These are phyloP conservation scores for Eupithecia subfuscata DNA, from an alignment of 2,888 invertebrate species.

Conservation along the genomic window DNA sequence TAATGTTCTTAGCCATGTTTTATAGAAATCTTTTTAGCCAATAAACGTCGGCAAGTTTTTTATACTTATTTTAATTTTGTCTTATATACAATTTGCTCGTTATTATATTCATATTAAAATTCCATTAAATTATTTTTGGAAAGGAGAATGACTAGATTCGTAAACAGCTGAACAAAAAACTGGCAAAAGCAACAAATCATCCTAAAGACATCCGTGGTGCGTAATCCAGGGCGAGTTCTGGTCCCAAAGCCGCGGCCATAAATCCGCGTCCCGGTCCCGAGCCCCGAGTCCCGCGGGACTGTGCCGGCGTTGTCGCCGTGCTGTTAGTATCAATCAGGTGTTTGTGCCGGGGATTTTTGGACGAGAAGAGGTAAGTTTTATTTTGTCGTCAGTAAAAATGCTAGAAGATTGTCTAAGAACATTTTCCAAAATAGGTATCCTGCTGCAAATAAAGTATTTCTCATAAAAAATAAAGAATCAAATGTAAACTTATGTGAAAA, in stretches of 20 bases:
- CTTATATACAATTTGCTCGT: no score
- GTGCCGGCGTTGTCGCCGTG: background rate
- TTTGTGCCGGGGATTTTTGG: background rate
- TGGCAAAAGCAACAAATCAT: background rate
- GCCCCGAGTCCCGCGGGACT: background rate
- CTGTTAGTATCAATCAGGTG: conserved; percentile 4
- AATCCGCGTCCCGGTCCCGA: background rate
- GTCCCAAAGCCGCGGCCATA: conserved; percentile 2
- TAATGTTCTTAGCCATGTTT: no score
- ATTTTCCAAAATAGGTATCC: no score
- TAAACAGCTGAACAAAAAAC: background rate
- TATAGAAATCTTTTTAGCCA: no score
- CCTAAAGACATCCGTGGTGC: conserved; percentile 1
- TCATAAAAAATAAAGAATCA: no score
- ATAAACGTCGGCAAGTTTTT: no score
- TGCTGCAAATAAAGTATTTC: no score
- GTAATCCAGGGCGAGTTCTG: background rate
- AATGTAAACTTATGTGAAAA: no score
- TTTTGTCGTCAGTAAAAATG: background rate
- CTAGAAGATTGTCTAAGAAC: no score
- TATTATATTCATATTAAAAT: no score
- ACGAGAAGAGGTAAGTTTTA: background rate
- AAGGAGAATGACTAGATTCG: background rate
- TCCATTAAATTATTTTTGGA: background rate
- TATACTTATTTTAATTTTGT: no score